Evolutionary conservation across 2,113 vertebrate species (phyloP).

Genomic region (Varanus salvator): DNA sequence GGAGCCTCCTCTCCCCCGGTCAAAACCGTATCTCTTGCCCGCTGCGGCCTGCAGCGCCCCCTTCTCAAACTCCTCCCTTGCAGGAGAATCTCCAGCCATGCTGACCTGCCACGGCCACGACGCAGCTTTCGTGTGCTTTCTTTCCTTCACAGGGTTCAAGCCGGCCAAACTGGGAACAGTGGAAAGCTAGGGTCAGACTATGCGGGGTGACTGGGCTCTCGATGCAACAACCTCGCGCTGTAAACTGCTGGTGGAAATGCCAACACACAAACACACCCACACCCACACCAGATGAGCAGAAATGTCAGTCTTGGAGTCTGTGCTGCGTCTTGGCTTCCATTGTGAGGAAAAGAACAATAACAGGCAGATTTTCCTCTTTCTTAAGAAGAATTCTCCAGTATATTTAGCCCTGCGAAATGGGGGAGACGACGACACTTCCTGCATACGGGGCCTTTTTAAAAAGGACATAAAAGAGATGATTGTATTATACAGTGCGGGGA

Average conservation of each 20-base stretch:
- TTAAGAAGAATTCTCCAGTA: neutral
- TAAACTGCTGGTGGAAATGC: neutral
- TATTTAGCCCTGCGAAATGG: neutral
- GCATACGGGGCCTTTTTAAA: neutral
- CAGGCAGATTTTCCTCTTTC: neutral
- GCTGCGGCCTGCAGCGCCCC: no score
- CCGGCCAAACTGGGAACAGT: no score
- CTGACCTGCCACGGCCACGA: no score
- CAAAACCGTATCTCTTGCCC: no score
- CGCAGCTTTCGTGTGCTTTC: no score
- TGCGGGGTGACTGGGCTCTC: no score
- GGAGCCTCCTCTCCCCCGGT: no score
- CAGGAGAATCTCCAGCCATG: no score
- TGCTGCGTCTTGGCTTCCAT: neutral
- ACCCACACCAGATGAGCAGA: neutral
- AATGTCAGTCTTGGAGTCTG: neutral
- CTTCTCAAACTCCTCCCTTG: no score
- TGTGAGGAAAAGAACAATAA: neutral
- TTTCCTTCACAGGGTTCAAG: no score
- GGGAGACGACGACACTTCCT: neutral
- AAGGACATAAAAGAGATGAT: conserved; percentile 9
- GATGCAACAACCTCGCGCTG: neutral
- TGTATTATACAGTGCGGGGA: neutral
- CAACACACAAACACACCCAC: no score
- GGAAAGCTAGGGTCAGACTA: no score